Percentiles rank a stretch among this genome's conserved stretches.
Evolutionary conservation across 2,888 invertebrate species (phyloP).

Genomic region (Drosophila mimica): DNA sequence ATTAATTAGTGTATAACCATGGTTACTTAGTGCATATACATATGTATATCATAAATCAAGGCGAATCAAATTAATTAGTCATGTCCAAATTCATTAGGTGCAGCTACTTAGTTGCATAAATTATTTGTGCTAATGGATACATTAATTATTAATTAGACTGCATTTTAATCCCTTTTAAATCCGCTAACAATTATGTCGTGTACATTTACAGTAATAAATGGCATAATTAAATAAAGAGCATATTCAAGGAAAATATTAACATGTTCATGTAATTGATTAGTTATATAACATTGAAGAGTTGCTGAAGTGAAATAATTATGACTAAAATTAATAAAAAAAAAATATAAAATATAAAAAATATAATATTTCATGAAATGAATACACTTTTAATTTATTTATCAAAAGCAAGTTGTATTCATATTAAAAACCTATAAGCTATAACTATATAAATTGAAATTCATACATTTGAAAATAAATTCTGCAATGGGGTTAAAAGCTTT

Average conservation of each 20-base stretch:
- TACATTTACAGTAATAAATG: conserved; percentile 8
- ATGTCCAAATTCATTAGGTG: conserved; percentile 51
- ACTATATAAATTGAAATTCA: not conserved
- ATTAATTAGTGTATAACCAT: conserved; percentile 25
- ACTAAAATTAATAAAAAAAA: not conserved
- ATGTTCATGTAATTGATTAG: not conserved
- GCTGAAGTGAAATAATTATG: not conserved
- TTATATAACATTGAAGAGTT: not conserved
- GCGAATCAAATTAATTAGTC: conserved; percentile 47
- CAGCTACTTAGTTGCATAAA: conserved; percentile 15
- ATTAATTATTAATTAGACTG: conserved; percentile 37
- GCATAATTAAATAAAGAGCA: conserved; percentile 2
- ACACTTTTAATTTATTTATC: not conserved
- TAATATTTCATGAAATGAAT: not conserved
- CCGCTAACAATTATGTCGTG: conserved; percentile 10
- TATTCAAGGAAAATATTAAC: not conserved
- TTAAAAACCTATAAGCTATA: not conserved
- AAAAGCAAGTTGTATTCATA: not conserved
- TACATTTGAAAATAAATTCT: not conserved
- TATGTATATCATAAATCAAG: conserved; percentile 37
- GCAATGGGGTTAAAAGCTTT: not conserved
- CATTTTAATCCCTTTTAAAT: conserved; percentile 22
- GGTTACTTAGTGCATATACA: conserved; percentile 40
- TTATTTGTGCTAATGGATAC: conserved; percentile 33
- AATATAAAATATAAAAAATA: too few relatives aligned